Conservation (phyloP, 2,888 invertebrate species). For the Xanthia togata region DNA sequence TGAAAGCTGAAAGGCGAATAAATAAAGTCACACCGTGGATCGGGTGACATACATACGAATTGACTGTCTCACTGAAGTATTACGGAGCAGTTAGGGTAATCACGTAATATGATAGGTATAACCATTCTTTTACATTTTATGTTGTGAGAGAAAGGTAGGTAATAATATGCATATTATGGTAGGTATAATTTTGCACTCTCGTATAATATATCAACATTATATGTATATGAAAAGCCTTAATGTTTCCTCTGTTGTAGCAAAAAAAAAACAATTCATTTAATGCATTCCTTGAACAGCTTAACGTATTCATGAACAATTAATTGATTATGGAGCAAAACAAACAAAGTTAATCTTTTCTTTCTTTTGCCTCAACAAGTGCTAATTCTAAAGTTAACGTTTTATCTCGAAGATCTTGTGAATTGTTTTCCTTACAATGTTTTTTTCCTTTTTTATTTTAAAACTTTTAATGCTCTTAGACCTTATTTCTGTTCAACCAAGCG, state of each 20-base stretch:
- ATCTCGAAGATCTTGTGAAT: not conserved
- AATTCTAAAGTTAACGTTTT: not conserved
- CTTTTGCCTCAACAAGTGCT: not conserved
- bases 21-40: constrained; percentile 10
- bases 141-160: too few relatives aligned
- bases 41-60: not conserved
- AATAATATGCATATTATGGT: too few relatives aligned
- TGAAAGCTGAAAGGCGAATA: not conserved
- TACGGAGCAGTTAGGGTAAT: not conserved
- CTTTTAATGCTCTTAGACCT: not conserved
- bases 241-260: too few relatives aligned
- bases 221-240: too few relatives aligned
- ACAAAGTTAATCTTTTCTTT: not conserved
- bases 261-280: not conserved
- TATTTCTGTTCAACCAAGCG: not conserved
- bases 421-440: not conserved
- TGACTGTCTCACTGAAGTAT: not conserved
- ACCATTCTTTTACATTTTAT: too few relatives aligned
- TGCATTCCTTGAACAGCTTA: not conserved
- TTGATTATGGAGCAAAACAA: not conserved
- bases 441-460: not conserved
- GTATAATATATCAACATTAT: too few relatives aligned
- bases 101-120: too few relatives aligned
- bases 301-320: not conserved
- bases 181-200: too few relatives aligned